Percentiles rank a stretch among this genome's conserved stretches.
phyloP scores from a whole-genome alignment of 35 echinoderm and acorn worm genomes.

The Amphiura filiformis region DNA sequence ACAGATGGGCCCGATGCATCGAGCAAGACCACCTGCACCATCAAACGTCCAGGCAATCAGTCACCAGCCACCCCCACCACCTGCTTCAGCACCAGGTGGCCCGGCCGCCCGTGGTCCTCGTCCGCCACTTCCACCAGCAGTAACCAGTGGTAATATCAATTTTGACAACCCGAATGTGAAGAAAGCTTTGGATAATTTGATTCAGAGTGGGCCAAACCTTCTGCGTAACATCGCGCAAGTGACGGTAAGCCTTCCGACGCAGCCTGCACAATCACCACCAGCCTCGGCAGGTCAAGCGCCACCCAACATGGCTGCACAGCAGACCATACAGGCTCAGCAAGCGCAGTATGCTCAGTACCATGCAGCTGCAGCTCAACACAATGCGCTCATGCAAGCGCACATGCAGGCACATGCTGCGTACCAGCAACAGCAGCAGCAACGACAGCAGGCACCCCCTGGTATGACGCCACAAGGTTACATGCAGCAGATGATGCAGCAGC shows the following conservation, averaged over 20 bases:
- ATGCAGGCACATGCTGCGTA: neutral
- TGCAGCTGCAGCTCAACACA: neutral
- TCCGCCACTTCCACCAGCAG: neutral
- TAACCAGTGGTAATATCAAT: slow-evolving; percentile 42
- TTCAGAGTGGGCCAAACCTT: slow-evolving; percentile 81
- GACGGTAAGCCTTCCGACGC: neutral
- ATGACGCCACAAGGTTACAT: neutral
- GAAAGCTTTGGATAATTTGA: slow-evolving; percentile 91
- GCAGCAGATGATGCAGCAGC: neutral
- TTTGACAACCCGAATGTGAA: slow-evolving; percentile 89
- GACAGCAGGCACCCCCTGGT: slow-evolving; percentile 6
- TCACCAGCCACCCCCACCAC: neutral
- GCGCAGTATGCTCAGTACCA: slow-evolving; percentile 17
- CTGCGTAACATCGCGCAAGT: slow-evolving; percentile 29
- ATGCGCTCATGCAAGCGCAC: neutral
- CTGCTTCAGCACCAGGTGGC: neutral
- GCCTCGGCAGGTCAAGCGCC: neutral
- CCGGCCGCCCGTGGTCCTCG: neutral
- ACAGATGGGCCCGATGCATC: too few species aligned
- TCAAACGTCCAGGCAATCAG: neutral
- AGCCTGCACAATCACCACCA: slow-evolving; percentile 12
- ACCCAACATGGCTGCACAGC: slow-evolving; percentile 3
- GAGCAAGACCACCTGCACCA: neutral
- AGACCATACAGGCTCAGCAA: neutral
- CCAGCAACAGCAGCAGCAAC: slow-evolving; percentile 33